Evolutionary conservation across 2,888 invertebrate species (phyloP), one percentile per base, ranked within the genome.

Genomic region (Coenonympha arcania): DNA sequence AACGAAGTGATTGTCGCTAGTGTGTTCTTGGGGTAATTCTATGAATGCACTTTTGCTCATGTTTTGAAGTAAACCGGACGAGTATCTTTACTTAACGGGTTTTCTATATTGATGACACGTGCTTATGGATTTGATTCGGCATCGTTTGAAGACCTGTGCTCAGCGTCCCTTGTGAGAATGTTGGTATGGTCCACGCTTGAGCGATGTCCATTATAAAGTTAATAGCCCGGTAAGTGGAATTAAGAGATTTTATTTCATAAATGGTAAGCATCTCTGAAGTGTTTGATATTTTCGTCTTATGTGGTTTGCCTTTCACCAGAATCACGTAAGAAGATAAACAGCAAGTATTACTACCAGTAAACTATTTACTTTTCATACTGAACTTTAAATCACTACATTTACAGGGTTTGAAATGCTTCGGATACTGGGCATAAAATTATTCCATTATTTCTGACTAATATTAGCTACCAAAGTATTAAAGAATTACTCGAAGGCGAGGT

Each of bases 71-170:
- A 59, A 59, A 68, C 68, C 66, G 69, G 69, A 67, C 64, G 65
- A 55, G 43, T 57, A 52, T 56, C 58, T 56, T 76, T 73, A 65
- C 60, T 65, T 77, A 79, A 78, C 79, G 76, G 74, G 64, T 61
- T 61, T 57, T 57, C 62, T 56, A 42, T 54, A 56, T 47, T 52
- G 52, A 58, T 50, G 55, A 54, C 52, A 53, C 43, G 51, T 51
- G 52, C 43, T 48, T 36, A 45, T 31, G 34, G 48, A 46, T 44
- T 51, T 53, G 33, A 50, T 57, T 56, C 48, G 41, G 45, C 31
- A 28, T 52, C 45, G 36, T 28, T 48, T 18, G 51, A 36, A 34
- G 43, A 13, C 19, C 41, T 43, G 43, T 15, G 15, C 15, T 18
- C 44, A 20, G 24, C 31, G 18, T 22, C 18, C n/a, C 24, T 34